Evolutionary conservation across 2,888 invertebrate genomes (phyloP).

Genomic region (Cheilosia scutellata): DNA sequence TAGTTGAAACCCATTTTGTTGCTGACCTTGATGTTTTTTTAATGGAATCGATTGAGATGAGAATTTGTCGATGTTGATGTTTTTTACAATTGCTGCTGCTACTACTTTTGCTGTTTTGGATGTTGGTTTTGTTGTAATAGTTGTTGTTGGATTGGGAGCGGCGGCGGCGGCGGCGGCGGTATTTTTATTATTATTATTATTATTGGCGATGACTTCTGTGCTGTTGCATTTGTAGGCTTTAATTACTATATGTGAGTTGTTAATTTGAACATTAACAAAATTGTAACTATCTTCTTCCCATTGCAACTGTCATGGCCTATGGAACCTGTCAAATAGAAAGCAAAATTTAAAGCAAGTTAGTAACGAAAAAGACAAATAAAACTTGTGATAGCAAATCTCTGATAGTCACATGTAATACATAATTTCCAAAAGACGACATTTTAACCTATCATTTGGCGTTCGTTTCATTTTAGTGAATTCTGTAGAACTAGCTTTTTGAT

Average conservation of each 20-base stretch:
- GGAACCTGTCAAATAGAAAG: conserved; percentile 86
- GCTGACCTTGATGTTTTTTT: conserved; percentile 34
- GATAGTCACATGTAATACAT: no score
- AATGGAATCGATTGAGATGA: conserved; percentile 43
- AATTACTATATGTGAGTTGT: conserved; percentile 73
- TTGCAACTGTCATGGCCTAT: conserved; percentile 91
- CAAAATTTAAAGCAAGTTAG: conserved; percentile 6
- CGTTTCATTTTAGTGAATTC: no score
- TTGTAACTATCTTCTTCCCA: conserved; percentile 79
- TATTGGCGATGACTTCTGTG: conserved; percentile 68
- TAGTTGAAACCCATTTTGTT: conserved; percentile 72
- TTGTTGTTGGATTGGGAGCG: conserved; percentile 28
- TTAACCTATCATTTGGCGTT: no score
- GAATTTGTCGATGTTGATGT: conserved; percentile 30
- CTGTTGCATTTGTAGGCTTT: conserved; percentile 66
- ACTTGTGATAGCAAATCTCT: no score
- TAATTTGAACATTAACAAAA: conserved; percentile 75
- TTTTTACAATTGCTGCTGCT: conserved; percentile 43
- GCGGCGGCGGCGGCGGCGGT: conserved; percentile 36
- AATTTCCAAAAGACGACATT: no score
- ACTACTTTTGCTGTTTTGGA: conserved; percentile 26
- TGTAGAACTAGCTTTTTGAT: no score
- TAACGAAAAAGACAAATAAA: neutral
- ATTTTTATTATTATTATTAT: conserved; percentile 40
- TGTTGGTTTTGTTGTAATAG: conserved; percentile 26